Evolutionary conservation across 2,888 invertebrate genomes (phyloP).

Genomic region (Clunio marinus): DNA sequence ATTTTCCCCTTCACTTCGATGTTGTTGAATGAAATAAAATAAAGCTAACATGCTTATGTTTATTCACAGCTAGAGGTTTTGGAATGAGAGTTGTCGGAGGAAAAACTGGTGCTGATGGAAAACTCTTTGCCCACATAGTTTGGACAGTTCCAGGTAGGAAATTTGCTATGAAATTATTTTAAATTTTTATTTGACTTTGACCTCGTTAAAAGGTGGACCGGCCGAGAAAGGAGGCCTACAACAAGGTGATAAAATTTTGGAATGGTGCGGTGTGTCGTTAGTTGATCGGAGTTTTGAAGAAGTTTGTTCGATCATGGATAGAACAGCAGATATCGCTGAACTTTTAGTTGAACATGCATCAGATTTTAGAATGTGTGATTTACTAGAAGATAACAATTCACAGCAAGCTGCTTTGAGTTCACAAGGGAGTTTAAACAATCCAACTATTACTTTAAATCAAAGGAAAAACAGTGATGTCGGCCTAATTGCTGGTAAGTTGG

Average conservation of each 20-base stretch:
- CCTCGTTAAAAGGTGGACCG: too few species aligned
- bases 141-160: constrained; percentile 90
- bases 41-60: constrained; percentile 8
- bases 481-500: constrained; percentile 51
- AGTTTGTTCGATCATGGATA: constrained; percentile 83
- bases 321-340: constrained; percentile 80
- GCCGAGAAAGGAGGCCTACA: constrained; percentile 85
- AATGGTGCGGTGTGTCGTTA: constrained; percentile 86
- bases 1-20: too few species aligned
- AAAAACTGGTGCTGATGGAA: constrained; percentile 78
- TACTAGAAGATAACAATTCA: constrained; percentile 65
- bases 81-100: constrained; percentile 95
- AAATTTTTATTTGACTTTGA: too few species aligned
- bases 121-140: constrained; percentile 83
- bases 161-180: too few species aligned
- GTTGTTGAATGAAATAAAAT: background rate
- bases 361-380: constrained; percentile 67
- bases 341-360: constrained; percentile 78
- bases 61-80: constrained; percentile 71
- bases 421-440: background rate
- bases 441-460: constrained; percentile 41
- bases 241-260: constrained; percentile 87
- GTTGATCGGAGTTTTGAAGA: constrained; percentile 92
- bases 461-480: constrained; percentile 51
- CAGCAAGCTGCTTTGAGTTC: constrained; percentile 50